Base-by-base conservation (phyloP, 2,888 invertebrate genomes). In the Drosophila mayaguana region DNA sequence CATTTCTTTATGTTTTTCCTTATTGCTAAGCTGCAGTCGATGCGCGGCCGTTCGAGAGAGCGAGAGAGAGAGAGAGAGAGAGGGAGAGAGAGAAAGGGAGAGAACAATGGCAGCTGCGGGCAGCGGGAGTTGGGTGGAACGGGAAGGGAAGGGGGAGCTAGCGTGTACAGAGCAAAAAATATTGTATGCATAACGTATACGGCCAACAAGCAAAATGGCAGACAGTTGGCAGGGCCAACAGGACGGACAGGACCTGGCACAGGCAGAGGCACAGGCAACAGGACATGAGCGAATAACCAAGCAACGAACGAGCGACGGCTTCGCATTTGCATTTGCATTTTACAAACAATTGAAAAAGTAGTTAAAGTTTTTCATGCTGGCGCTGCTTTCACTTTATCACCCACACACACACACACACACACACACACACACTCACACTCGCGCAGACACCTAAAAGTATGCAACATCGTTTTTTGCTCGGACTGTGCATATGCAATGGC, bases 331-430 rank as follows among this genome's bases (percentile, higher is more conserved):
- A 86, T 86, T 88, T 86, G 86, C 86, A 86, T 86, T 86, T 88
- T 86, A 83, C 86, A 86, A 86, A 86, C 86, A 86, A 88, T 86
- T 86, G 88, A 86, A 88, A 86, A 86, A 86, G 86, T 86, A 88
- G 86, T 88, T 86, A 88, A 86, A 83, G 80, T 86, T 88, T 86
- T 88, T 82, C 75, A 71, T 85, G 73, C 77, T 70, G 53, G 54
- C 69, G 72, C 62, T 76, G 82, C 82, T 82, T 80, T 78, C 82
- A 84, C 78, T 86, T 82, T 82, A 82, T 82, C 82, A 80, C 78
- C 75, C 54, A 75, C 68, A 53, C 55, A 65, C 51, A 51, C 63
- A 65, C 75, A 80, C 80, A 75, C 57, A 65, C 43, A 46, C 63
- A 65, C 73, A 76, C 75, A 70, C 80, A 45, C 46, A 56, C 54